A percentile compares a stretch with the other conserved stretches of the same genome.
These are phyloP conservation scores for Silurus asotus DNA, from an alignment of 2,113 vertebrate genomes.

Conservation along the genomic window DNA sequence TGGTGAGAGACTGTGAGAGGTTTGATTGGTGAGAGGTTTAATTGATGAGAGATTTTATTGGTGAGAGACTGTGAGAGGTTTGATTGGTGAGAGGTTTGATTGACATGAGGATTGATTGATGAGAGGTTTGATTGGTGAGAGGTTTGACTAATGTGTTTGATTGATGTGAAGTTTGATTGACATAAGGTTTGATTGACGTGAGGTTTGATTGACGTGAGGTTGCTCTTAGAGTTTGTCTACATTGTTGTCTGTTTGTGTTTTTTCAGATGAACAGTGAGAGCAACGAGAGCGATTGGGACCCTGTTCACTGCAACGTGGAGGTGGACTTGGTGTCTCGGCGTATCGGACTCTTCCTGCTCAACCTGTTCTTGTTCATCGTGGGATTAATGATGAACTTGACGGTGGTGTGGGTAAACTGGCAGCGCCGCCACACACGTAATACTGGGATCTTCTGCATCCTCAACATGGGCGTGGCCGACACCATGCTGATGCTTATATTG, in stretches of 20 bases:
- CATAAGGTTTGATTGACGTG: neutral
- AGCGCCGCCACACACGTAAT: conserved; percentile 68
- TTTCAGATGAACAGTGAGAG: conserved; percentile 75
- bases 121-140: too few species aligned
- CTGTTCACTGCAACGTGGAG: conserved; percentile 69
- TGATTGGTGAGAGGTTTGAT: too few species aligned
- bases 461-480: conserved; percentile 88
- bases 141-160: too few species aligned
- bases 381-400: conserved; percentile 86
- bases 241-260: neutral
- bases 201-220: neutral
- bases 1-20: too few species aligned
- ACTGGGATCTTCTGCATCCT: conserved; percentile 85
- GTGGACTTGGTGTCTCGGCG: conserved; percentile 72
- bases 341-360: conserved; percentile 83
- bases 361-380: conserved; percentile 84
- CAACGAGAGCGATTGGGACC: conserved; percentile 70
- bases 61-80: too few species aligned
- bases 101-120: too few species aligned
- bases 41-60: too few species aligned
- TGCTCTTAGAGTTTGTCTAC: neutral
- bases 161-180: too few species aligned
- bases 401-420: conserved; percentile 91
- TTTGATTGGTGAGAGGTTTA: too few species aligned
- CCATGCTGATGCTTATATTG: conserved; percentile 80